Percentiles rank a stretch among this genome's conserved stretches.
Conservation (phyloP, 2,888 invertebrate species). For the Chrysotoxum bicinctum region DNA sequence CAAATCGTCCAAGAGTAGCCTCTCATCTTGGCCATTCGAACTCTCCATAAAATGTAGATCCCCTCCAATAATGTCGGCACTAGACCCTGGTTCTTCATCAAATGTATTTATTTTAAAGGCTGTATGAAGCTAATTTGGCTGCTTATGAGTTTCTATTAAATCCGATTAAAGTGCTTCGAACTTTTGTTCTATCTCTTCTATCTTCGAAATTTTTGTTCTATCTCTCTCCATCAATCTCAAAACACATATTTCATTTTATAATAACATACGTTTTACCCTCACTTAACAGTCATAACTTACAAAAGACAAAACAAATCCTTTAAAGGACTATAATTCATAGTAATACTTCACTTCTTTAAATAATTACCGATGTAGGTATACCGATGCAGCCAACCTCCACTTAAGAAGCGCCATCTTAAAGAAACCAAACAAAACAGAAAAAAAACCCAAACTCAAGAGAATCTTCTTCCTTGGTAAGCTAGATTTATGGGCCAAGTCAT, state of each 20-base stretch:
- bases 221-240: background rate
- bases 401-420: slow-evolving; percentile 40
- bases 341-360: slow-evolving; percentile 27
- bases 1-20: too few relatives aligned
- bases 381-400: slow-evolving; percentile 39
- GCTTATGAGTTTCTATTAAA: too few relatives aligned
- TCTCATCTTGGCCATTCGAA: too few relatives aligned
- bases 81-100: too few relatives aligned
- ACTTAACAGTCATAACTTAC: slow-evolving; percentile 9
- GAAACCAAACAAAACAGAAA: background rate
- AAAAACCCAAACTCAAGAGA: background rate
- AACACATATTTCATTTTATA: background rate
- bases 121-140: too few relatives aligned
- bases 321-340: slow-evolving; percentile 44
- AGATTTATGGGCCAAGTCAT: slow-evolving; percentile 69
- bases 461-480: slow-evolving; percentile 21
- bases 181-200: background rate
- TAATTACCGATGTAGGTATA: slow-evolving; percentile 53
- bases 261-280: slow-evolving; percentile 4
- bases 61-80: too few relatives aligned
- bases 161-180: background rate
- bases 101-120: too few relatives aligned
- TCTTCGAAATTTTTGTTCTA: background rate
- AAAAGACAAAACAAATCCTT: slow-evolving; percentile 34
- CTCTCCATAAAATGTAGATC: too few relatives aligned